These are phyloP conservation scores for Oncorhynchus clarkii DNA, from an alignment of 2,113 vertebrate genomes.

Conservation along the genomic window DNA sequence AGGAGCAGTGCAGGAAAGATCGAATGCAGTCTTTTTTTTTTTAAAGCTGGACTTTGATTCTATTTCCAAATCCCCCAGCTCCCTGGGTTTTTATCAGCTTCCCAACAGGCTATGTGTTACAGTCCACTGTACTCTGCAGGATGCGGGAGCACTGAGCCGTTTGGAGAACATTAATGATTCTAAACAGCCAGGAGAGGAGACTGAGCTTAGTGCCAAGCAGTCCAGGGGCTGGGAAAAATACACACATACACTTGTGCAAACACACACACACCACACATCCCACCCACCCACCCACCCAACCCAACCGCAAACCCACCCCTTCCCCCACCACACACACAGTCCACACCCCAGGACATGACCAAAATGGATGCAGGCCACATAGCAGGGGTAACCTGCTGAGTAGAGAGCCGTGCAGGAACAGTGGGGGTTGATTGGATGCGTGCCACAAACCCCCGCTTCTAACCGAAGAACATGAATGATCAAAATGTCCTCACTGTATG, in stretches of 20 bases:
- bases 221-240: not conserved
- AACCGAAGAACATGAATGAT: not conserved
- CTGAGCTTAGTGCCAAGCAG: not conserved
- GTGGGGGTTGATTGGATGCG: too few relatives aligned
- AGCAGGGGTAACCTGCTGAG: too few relatives aligned
- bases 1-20: constrained; percentile 21
- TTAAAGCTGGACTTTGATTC: constrained; percentile 50
- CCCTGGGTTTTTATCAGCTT: constrained; percentile 37
- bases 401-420: too few relatives aligned
- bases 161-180: constrained; percentile 53
- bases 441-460: too few relatives aligned
- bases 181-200: constrained; percentile 45
- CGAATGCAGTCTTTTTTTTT: not conserved
- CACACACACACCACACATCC: too few relatives aligned
- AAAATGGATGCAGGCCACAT: too few relatives aligned
- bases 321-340: too few relatives aligned
- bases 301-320: too few relatives aligned
- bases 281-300: too few relatives aligned
- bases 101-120: constrained; percentile 42
- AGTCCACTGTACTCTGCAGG: constrained; percentile 43
- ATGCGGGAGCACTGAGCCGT: constrained; percentile 33
- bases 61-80: constrained; percentile 38
- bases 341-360: too few relatives aligned
- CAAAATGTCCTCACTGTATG: constrained; percentile 4
- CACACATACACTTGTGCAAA: too few relatives aligned